phyloP scores from a whole-genome alignment of 2,113 vertebrate species.

The Hystrix brachyura region DNA sequence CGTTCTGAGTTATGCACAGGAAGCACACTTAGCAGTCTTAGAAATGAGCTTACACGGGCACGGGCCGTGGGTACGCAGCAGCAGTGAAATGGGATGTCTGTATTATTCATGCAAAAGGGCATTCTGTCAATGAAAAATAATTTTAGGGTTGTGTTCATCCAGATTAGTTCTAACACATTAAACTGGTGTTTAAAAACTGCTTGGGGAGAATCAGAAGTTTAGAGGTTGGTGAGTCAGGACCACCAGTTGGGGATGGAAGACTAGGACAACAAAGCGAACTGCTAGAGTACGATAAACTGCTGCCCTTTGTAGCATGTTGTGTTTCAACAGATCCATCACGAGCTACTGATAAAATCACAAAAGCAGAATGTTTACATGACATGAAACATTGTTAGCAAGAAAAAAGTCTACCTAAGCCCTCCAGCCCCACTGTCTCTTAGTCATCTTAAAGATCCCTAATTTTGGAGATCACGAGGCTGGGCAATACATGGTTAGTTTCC shows the following conservation, averaged over 20 bases:
- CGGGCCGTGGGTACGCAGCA: neutral
- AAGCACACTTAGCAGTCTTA: neutral
- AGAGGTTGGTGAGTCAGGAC: neutral
- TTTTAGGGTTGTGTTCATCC: neutral
- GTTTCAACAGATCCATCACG: neutral
- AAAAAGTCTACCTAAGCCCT: neutral
- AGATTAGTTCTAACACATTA: neutral
- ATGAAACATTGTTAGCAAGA: neutral
- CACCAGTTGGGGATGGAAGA: neutral
- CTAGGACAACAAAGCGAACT: neutral
- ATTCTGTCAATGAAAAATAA: neutral
- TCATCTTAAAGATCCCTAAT: neutral
- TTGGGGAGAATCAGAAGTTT: neutral
- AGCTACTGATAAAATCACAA: neutral
- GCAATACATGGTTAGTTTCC: neutral
- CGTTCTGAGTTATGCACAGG: neutral
- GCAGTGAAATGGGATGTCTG: neutral
- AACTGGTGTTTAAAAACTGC: neutral
- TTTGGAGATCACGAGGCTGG: neutral
- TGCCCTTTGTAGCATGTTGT: neutral
- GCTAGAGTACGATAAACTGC: neutral
- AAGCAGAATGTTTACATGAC: neutral
- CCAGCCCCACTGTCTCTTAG: neutral
- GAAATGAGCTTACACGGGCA: neutral
- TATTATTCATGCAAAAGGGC: slow-evolving; percentile 36